Conservation (phyloP, 2,888 invertebrate genomes). For the Macrosoma leucophasiata region DNA sequence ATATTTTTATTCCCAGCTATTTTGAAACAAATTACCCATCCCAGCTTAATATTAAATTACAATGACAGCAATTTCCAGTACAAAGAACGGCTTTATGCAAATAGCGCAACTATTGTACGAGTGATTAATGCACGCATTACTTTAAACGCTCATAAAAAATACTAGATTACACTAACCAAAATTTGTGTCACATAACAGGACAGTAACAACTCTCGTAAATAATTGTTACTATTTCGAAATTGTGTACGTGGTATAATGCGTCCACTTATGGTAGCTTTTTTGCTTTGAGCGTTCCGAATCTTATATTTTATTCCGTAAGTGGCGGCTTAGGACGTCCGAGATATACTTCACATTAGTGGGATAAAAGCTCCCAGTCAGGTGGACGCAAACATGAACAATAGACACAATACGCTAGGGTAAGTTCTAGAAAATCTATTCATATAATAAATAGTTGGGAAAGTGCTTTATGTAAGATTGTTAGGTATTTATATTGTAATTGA, state of each 20-base stretch:
- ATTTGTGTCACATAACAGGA: constrained; percentile 47
- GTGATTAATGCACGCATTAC: constrained; percentile 50
- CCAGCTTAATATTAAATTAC: constrained; percentile 46
- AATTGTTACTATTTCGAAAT: constrained; percentile 37
- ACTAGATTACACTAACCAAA: constrained; percentile 45
- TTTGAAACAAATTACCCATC: constrained; percentile 35
- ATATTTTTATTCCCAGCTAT: constrained; percentile 10
- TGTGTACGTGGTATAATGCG: constrained; percentile 37
- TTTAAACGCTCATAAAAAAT: constrained; percentile 53
- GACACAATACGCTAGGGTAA: too few species aligned
- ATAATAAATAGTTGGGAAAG: too few species aligned
- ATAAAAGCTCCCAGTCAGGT: too few species aligned
- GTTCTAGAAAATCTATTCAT: too few species aligned
- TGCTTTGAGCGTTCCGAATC: constrained; percentile 17
- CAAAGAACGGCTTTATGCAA: constrained; percentile 46
- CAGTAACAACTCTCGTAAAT: constrained; percentile 42
- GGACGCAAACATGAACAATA: too few species aligned
- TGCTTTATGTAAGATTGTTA: too few species aligned
- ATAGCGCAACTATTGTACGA: constrained; percentile 43
- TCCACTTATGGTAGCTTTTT: constrained; percentile 19
- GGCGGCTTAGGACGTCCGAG: constrained; percentile 16
- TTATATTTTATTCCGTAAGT: constrained; percentile 20
- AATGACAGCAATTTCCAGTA: constrained; percentile 43
- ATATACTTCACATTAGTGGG: constrained; percentile 16
- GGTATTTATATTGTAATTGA: too few species aligned